These are phyloP conservation scores for Passerina amoena DNA, from an alignment of 2,113 vertebrate species.

Conservation along the genomic window DNA sequence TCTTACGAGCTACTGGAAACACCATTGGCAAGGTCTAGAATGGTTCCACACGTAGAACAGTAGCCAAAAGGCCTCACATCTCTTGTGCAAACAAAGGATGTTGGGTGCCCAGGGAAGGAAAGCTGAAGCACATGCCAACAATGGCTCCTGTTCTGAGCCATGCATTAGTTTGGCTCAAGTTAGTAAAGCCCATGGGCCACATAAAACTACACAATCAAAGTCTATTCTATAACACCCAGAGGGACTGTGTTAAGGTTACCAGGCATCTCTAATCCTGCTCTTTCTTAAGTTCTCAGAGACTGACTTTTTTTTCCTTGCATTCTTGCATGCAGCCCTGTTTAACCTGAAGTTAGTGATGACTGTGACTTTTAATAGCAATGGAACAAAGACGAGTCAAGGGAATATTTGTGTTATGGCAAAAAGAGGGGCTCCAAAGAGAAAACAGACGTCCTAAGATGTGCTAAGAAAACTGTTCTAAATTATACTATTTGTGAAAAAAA, in stretches of 20 bases:
- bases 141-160: not conserved
- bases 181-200: not conserved
- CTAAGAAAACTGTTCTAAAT: not conserved
- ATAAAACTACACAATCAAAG: not conserved
- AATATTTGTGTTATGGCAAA: not conserved
- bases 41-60: rapidly evolving
- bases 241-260: slow-evolving; percentile 18
- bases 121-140: not conserved
- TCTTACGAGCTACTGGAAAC: rapidly evolving
- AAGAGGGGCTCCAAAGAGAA: not conserved
- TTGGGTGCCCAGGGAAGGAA: not conserved
- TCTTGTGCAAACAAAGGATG: not conserved
- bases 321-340: not conserved
- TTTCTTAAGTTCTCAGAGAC: not conserved
- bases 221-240: slow-evolving; percentile 37
- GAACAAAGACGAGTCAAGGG: not conserved
- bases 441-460: not conserved
- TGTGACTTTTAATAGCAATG: not conserved
- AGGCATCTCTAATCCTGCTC: not conserved
- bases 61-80: not conserved
- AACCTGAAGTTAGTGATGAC: not conserved
- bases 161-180: not conserved
- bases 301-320: not conserved
- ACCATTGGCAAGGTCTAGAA: rapidly evolving
- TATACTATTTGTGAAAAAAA: not conserved